Conservation (phyloP, 2,113 vertebrate species). For the Lontra canadensis region DNA sequence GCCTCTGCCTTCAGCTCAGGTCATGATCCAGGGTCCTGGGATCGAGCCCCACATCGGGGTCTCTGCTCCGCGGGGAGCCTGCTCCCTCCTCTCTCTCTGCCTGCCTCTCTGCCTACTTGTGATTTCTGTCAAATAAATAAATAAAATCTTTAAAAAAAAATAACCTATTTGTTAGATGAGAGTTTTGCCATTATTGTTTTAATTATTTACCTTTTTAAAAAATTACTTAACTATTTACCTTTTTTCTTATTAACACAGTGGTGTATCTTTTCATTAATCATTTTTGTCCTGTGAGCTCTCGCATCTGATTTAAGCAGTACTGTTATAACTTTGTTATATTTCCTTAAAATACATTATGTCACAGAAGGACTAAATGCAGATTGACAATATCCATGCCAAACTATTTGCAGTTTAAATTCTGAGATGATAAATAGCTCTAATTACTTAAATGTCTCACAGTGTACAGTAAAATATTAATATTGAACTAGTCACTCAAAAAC, state of each 20-base stretch:
- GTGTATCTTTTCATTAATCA: neutral
- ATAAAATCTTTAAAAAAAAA: too few relatives aligned
- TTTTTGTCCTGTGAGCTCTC: neutral
- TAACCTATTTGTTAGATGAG: neutral
- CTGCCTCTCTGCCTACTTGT: too few relatives aligned
- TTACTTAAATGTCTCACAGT: neutral
- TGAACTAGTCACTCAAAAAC: conserved; percentile 7
- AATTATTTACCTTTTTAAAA: neutral
- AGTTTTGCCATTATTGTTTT: neutral
- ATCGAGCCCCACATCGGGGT: too few relatives aligned
- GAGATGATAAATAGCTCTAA: neutral
- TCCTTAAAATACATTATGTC: neutral
- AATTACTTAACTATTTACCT: too few relatives aligned
- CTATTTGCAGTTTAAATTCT: neutral
- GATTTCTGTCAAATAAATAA: too few relatives aligned
- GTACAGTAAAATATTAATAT: conserved; percentile 1
- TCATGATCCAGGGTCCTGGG: too few relatives aligned
- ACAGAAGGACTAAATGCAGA: neutral
- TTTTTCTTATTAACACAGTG: neutral
- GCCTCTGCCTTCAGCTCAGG: too few relatives aligned
- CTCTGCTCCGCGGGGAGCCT: too few relatives aligned
- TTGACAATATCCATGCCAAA: neutral
- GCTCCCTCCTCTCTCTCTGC: too few relatives aligned
- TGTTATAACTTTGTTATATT: neutral
- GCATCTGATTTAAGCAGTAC: neutral